Evolutionary conservation across 2,888 invertebrate genomes (phyloP).

Genomic region (Oscheius sp.): DNA sequence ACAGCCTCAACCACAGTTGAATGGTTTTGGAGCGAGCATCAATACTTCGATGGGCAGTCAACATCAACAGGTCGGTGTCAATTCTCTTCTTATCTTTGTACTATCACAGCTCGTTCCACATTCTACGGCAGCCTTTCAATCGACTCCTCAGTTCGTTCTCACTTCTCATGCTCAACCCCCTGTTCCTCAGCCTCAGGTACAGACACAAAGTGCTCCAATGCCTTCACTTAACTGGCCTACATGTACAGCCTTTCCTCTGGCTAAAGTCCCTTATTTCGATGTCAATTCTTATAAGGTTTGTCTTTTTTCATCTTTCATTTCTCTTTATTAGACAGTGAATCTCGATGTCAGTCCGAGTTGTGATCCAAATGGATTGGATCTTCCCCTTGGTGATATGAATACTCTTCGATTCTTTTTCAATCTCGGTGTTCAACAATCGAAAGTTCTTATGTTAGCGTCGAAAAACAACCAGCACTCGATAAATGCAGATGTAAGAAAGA

Average conservation of each 20-base stretch:
- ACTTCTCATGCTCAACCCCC: background rate
- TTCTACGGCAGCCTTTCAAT: background rate
- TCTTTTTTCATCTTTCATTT: background rate
- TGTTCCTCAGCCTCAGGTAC: background rate
- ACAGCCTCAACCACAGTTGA: conserved; percentile 5
- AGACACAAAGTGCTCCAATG: background rate
- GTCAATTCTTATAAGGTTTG: conserved; percentile 44
- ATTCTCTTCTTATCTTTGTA: background rate
- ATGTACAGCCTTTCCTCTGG: conserved; percentile 42
- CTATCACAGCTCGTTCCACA: background rate
- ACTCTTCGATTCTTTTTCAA: conserved; percentile 66
- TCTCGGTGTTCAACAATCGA: conserved; percentile 64
- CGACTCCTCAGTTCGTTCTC: conserved; percentile 11
- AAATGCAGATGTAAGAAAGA: conserved; percentile 12
- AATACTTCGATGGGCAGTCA: background rate
- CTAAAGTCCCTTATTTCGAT: conserved; percentile 62
- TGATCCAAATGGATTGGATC: conserved; percentile 60
- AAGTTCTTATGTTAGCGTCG: conserved; percentile 38
- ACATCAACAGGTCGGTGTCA: background rate
- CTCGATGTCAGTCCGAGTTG: conserved; percentile 58
- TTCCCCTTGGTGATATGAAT: conserved; percentile 62
- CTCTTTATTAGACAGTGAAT: conserved; percentile 51
- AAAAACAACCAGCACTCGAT: conserved; percentile 10
- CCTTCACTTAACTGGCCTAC: conserved; percentile 62
- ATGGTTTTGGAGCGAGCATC: conserved; percentile 6